These are phyloP conservation scores for Megaustenia siamemsis DNA, from an alignment of 2,888 invertebrate species.

Conservation along the genomic window DNA sequence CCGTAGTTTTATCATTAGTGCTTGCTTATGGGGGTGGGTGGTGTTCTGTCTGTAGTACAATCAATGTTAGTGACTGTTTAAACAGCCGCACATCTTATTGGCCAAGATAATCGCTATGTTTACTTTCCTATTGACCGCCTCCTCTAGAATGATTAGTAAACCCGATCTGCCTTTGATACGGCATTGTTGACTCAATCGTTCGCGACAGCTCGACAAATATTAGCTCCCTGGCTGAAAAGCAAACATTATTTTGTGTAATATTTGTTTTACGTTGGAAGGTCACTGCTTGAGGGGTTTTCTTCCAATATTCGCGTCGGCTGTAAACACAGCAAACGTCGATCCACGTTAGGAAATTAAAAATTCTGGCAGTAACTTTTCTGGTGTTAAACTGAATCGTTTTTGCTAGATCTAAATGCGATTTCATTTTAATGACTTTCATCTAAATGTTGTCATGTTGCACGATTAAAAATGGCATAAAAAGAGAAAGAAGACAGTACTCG, in stretches of 20 bases:
- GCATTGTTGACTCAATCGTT: slow-evolving; percentile 56
- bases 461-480: too few relatives aligned
- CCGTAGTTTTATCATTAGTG: too few relatives aligned
- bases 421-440: too few relatives aligned
- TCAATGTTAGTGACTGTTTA: slow-evolving; percentile 36
- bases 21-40: background rate
- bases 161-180: slow-evolving; percentile 51
- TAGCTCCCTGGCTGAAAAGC: slow-evolving; percentile 42
- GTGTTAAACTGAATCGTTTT: too few relatives aligned
- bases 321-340: slow-evolving; percentile 3
- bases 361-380: too few relatives aligned
- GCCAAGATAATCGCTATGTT: slow-evolving; percentile 50
- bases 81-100: slow-evolving; percentile 45
- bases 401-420: too few relatives aligned
- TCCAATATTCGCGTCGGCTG: slow-evolving; percentile 12
- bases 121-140: slow-evolving; percentile 51
- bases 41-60: background rate
- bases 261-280: slow-evolving; percentile 52
- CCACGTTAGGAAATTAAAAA: too few relatives aligned
- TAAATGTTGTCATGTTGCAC: too few relatives aligned
- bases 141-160: slow-evolving; percentile 43
- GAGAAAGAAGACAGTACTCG: background rate
- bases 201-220: slow-evolving; percentile 58
- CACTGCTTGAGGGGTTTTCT: slow-evolving; percentile 44
- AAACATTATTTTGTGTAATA: slow-evolving; percentile 59